Percentiles rank a stretch among this genome's conserved stretches.
phyloP scores from a whole-genome alignment of 2,113 vertebrate genomes.

The Poicephalus gulielmi region DNA sequence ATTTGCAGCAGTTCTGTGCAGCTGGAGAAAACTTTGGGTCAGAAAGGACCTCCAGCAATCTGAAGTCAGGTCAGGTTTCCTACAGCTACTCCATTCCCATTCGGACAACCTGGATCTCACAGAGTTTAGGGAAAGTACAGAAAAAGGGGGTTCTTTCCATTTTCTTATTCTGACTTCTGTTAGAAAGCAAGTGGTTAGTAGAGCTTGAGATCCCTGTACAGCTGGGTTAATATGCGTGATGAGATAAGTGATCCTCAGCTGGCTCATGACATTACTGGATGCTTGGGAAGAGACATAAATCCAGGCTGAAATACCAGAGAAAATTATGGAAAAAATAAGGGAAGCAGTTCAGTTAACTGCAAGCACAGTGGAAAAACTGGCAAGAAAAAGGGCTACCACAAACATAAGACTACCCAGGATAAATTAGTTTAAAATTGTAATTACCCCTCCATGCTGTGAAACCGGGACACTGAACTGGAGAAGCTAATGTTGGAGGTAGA shows the following conservation, averaged over 20 bases:
- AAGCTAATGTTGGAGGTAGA: background rate
- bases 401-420: background rate
- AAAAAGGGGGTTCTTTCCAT: background rate
- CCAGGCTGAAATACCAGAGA: background rate
- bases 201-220: background rate
- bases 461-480: background rate
- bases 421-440: background rate
- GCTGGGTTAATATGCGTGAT: background rate
- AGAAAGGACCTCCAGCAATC: background rate
- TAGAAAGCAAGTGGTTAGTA: background rate
- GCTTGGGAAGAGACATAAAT: slow-evolving; percentile 19
- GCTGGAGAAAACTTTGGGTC: background rate
- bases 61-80: background rate
- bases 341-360: background rate
- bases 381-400: background rate
- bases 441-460: background rate
- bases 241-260: slow-evolving; percentile 12
- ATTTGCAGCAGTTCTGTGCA: background rate
- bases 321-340: background rate
- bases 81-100: background rate
- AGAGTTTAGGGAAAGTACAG: background rate
- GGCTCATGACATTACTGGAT: background rate
- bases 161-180: background rate
- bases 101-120: background rate
- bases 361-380: background rate